These are phyloP conservation scores for Hylia prasina DNA, from an alignment of 2,113 vertebrate genomes.

Conservation along the genomic window DNA sequence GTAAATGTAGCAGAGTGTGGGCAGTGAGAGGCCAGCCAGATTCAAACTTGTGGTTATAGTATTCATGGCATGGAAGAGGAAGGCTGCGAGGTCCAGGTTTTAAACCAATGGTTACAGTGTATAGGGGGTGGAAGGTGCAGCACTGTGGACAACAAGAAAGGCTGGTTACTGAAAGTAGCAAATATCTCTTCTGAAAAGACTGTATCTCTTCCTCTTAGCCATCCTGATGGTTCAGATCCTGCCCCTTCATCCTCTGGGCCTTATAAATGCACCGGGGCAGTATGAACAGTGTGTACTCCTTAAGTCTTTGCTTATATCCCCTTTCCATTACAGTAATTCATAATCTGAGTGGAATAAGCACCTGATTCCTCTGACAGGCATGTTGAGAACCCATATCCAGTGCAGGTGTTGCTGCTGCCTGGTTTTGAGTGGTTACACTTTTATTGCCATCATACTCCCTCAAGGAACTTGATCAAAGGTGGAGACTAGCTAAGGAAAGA, in stretches of 20 bases:
- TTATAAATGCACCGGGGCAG: rapidly evolving
- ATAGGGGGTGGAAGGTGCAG: background rate
- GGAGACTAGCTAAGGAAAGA: background rate
- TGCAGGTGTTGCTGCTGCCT: background rate
- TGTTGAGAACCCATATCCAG: background rate
- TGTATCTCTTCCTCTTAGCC: background rate
- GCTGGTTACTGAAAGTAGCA: background rate
- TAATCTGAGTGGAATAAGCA: background rate
- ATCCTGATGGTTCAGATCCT: background rate
- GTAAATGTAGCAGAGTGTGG: no score
- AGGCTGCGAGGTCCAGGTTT: rapidly evolving
- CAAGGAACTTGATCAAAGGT: background rate
- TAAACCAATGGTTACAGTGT: background rate
- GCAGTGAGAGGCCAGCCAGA: rapidly evolving
- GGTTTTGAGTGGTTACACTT: background rate
- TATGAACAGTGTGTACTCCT: background rate
- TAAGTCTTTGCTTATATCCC: background rate
- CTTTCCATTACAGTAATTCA: background rate
- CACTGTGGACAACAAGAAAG: background rate
- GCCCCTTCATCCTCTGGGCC: background rate
- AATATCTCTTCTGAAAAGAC: background rate
- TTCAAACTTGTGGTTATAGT: no score
- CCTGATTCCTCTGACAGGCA: background rate
- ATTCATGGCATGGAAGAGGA: background rate
- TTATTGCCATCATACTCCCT: background rate